phyloP scores from a whole-genome alignment of 2,113 vertebrate species.

The Lutjanus erythropterus region DNA sequence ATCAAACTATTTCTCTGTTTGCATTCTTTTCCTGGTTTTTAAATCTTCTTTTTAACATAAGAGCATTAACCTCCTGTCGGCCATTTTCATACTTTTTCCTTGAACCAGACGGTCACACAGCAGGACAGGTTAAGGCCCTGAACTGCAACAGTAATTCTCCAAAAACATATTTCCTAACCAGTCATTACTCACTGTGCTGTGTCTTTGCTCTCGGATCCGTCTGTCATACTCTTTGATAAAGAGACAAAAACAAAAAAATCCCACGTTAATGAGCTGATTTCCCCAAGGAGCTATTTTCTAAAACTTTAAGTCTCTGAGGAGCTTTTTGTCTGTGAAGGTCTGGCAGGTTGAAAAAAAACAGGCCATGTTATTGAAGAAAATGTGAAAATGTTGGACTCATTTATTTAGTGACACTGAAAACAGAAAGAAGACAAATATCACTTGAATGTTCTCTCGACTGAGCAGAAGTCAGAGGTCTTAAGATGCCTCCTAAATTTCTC shows the following conservation, averaged over 20 bases:
- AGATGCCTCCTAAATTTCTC: neutral
- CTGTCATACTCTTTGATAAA: neutral
- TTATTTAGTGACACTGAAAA: neutral
- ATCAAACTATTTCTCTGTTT: constrained; percentile 34
- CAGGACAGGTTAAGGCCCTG: constrained; percentile 14
- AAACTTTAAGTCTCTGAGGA: neutral
- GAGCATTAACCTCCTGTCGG: constrained; percentile 9
- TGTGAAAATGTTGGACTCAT: neutral
- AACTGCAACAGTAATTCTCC: neutral
- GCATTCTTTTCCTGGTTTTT: constrained; percentile 23
- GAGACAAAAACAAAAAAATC: neutral
- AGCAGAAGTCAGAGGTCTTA: neutral
- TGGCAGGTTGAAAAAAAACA: neutral
- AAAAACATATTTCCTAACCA: constrained; percentile 5
- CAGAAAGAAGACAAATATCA: neutral
- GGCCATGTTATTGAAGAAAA: neutral
- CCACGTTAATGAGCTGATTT: neutral
- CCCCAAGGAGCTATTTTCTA: neutral
- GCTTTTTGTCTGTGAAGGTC: neutral
- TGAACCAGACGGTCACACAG: constrained; percentile 26
- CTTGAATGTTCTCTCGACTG: neutral
- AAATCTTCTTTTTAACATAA: constrained; percentile 8
- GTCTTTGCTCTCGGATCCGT: neutral
- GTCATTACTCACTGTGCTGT: constrained; percentile 21
- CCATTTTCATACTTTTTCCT: neutral